phyloP scores from a whole-genome alignment of 2,797 vertebrate genomes.

The Parauchenoglanis ngamensis region DNA sequence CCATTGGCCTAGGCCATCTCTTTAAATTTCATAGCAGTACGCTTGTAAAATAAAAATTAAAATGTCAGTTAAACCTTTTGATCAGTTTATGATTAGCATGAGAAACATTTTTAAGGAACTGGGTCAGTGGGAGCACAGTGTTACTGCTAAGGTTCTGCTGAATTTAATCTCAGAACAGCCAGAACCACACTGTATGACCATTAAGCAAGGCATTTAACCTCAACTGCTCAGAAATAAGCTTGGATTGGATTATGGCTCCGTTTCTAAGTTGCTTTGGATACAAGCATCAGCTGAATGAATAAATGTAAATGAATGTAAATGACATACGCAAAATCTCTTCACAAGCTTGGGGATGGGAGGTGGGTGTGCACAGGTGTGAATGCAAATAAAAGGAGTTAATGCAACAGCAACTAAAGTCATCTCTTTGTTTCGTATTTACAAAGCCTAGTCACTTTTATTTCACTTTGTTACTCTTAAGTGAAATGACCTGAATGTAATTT shows the following conservation, averaged over 20 bases:
- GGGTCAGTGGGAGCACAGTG: neutral
- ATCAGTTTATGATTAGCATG: neutral
- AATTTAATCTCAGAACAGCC: neutral
- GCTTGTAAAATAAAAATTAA: neutral
- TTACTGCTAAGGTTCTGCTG: slow-evolving; percentile 1
- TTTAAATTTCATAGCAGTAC: neutral
- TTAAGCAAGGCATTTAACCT: neutral
- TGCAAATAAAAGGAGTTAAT: slow-evolving; percentile 28
- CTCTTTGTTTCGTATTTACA: slow-evolving; percentile 31
- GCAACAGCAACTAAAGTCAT: slow-evolving; percentile 23
- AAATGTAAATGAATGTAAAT: slow-evolving; percentile 41
- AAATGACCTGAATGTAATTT: neutral
- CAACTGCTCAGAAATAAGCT: neutral
- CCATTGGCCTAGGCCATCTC: neutral
- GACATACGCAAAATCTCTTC: slow-evolving; percentile 19
- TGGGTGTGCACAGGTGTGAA: slow-evolving; percentile 39
- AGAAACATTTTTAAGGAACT: neutral
- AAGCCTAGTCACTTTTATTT: slow-evolving; percentile 9
- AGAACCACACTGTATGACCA: neutral
- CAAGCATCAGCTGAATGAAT: slow-evolving; percentile 22
- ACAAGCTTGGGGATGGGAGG: neutral
- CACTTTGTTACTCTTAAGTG: slow-evolving; percentile 12
- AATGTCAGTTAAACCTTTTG: neutral
- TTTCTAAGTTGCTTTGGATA: slow-evolving; percentile 30
- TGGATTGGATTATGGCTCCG: neutral